A percentile compares a stretch with the other conserved stretches of the same genome.
phyloP scores from a whole-genome alignment of 2,888 invertebrate species.

The Bombylius discolor region DNA sequence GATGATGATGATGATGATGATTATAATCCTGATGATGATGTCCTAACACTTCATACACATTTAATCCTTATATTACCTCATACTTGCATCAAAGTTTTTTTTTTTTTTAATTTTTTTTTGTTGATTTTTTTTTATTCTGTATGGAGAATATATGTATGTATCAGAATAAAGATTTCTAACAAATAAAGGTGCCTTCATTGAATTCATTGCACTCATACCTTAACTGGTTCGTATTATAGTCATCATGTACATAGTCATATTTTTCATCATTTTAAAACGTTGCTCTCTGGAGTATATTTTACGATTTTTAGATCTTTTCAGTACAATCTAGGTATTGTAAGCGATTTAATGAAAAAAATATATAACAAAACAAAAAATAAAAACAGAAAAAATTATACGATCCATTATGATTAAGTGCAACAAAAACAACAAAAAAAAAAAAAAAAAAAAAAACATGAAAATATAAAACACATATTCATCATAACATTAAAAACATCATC shows the following conservation, averaged over 20 bases:
- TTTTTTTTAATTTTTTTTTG: no score
- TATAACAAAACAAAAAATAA: background rate
- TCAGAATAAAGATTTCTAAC: background rate
- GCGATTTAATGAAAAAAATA: no score
- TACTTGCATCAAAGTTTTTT: no score
- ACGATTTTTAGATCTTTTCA: conserved; percentile 10
- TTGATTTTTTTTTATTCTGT: background rate
- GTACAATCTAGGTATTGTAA: conserved; percentile 10
- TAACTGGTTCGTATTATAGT: background rate
- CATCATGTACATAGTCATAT: no score
- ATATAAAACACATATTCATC: no score
- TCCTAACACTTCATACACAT: background rate
- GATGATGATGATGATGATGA: no score
- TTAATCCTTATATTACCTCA: background rate
- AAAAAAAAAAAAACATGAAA: no score
- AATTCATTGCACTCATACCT: background rate
- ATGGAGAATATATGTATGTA: background rate
- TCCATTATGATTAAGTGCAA: background rate
- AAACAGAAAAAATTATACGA: background rate
- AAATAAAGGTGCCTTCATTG: background rate
- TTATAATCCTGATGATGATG: background rate
- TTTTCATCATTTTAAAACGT: conserved; percentile 6
- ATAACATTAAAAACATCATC: no score
- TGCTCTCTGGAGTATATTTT: conserved; percentile 7
- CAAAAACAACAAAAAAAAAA: no score